Base-by-base conservation (phyloP, 2,888 invertebrate genomes). In the Siphonodentalium dalli region DNA sequence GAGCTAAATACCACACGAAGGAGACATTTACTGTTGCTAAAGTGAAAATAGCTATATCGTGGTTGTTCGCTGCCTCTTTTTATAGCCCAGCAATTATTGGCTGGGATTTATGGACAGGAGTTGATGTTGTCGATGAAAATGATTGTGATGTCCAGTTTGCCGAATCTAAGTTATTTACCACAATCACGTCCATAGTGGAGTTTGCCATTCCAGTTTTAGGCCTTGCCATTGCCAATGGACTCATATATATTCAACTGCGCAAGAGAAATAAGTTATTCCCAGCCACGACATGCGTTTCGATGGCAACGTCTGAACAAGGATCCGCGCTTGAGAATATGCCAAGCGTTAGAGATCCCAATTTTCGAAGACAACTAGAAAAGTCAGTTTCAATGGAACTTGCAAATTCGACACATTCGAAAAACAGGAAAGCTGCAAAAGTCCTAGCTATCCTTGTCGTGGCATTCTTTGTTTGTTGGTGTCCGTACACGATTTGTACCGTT, bases 121-220 rank as follows among this genome's bases (percentile, higher is more conserved):
- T 61, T 34, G 59, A 63, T 9, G 58, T 46, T 1, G 60, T 68
- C 5, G 67, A 53, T 15, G 44, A 45, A 2, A 51, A 34, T 3
- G 66, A 71, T 18, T 73, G 73, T 48, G 65, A 70, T 49, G 69
- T 66, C 3, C 67, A 72, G 44, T 73, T 72, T 50, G 60, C 57
- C 18, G 31, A 61, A 21, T 46, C 64, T 38, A 54, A 53, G 27
- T 28, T 18, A 13, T 73, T 61, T 49, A 72, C 66, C 3, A 58
- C 66, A 3, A 31, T 46, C 1, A 64, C 71, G 0, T 59, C 68
- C 11, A 26, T 64, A 6, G 31, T 70, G 13, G 73, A 72, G 38
- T 73, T 73, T 42, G 45, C 57, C 7, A 39, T 68, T 6, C 71
- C 73, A 1, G 57, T 69, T 40, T n/a, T 61, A 4, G 24, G 44